Conservation (phyloP, 2,797 vertebrate species). For the Manis pentadactyla region DNA sequence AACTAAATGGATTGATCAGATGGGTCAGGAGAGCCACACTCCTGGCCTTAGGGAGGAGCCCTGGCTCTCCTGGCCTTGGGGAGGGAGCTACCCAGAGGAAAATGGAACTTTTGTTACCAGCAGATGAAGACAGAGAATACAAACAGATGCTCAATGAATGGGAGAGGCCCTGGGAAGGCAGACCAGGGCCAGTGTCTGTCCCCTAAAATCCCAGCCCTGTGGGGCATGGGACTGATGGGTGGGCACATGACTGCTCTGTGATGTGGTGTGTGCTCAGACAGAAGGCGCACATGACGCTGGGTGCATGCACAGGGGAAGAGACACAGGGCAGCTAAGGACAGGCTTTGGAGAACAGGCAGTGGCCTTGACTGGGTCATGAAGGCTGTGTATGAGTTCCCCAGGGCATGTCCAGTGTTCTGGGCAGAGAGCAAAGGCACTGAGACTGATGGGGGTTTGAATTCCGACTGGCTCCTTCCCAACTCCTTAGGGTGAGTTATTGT, state of each 20-base stretch:
- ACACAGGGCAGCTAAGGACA: not conserved
- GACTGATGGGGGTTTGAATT: not conserved
- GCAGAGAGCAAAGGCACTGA: not conserved
- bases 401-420: too few relatives aligned
- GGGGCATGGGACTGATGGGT: fast-evolving
- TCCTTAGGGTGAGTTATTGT: not conserved
- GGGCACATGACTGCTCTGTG: not conserved
- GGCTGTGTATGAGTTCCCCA: not conserved
- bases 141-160: not conserved
- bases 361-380: not conserved
- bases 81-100: not conserved
- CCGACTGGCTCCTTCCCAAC: too few relatives aligned
- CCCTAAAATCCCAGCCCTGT: not conserved
- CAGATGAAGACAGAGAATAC: not conserved
- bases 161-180: not conserved
- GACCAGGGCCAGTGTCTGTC: not conserved
- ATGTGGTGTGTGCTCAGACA: fast-evolving
- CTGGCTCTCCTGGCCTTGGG: not conserved
- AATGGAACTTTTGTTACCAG: not conserved
- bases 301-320: not conserved
- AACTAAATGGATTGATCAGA: not conserved
- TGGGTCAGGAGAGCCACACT: not conserved
- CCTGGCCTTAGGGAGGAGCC: not conserved
- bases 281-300: not conserved
- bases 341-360: not conserved